phyloP scores from a whole-genome alignment of 2,797 vertebrate species.

The Alca torda region DNA sequence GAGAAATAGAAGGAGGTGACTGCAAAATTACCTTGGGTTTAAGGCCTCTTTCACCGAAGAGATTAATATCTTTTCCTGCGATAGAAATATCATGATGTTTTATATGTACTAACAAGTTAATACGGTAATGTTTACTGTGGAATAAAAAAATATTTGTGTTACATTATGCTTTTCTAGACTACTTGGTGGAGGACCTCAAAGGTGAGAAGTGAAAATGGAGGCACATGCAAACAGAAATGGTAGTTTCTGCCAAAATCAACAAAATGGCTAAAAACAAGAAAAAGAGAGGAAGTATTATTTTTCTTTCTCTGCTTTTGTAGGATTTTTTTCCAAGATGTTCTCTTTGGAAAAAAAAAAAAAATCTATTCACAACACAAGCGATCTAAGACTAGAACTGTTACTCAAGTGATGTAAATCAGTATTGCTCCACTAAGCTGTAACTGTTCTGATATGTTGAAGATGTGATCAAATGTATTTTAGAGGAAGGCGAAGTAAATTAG shows the following conservation, averaged over 20 bases:
- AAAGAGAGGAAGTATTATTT: background rate
- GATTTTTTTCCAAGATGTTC: background rate
- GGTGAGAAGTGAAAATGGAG: background rate
- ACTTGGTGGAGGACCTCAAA: background rate
- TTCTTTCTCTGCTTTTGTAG: background rate
- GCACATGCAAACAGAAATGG: background rate
- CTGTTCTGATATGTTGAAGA: background rate
- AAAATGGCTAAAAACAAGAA: background rate
- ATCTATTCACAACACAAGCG: background rate
- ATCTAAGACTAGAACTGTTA: background rate
- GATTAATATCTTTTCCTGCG: background rate
- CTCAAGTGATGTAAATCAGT: background rate
- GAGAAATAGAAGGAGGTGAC: background rate
- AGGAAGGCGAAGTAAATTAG: background rate
- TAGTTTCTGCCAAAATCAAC: background rate
- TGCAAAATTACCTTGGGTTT: background rate
- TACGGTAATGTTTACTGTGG: background rate
- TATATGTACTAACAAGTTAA: background rate
- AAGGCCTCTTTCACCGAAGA: background rate
- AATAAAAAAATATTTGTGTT: background rate
- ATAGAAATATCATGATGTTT: background rate
- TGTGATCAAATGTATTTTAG: background rate
- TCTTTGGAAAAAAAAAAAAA: background rate
- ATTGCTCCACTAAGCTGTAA: background rate
- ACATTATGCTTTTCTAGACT: background rate